phyloP scores from a whole-genome alignment of 2,113 vertebrate species.

The Limanda limanda region DNA sequence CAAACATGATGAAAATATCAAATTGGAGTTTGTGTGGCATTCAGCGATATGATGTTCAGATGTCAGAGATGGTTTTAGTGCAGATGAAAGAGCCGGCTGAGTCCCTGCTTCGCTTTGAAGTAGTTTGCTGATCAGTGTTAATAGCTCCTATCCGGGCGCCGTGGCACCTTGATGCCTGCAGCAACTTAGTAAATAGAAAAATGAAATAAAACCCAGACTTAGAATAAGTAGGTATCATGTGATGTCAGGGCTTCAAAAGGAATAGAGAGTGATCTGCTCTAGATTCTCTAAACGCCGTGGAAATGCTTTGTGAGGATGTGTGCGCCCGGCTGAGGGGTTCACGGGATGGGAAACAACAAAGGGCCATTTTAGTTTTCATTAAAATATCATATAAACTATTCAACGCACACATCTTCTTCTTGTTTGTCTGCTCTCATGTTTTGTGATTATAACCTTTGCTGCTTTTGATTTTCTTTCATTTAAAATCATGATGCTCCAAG shows the following conservation, averaged over 20 bases:
- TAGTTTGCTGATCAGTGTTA: conserved; percentile 16
- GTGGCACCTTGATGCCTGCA: not conserved
- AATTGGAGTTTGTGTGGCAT: conserved; percentile 2
- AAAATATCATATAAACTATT: too few relatives aligned
- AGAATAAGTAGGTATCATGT: not conserved
- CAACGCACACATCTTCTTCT: too few relatives aligned
- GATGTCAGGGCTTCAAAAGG: not conserved
- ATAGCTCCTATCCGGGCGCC: not conserved
- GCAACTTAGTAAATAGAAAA: not conserved
- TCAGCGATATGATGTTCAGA: conserved; percentile 16
- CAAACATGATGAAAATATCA: conserved; percentile 12
- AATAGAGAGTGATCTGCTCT: not conserved
- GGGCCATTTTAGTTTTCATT: too few relatives aligned
- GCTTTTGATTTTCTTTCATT: too few relatives aligned
- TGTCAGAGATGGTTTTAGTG: conserved; percentile 21
- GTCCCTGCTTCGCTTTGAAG: conserved; percentile 40
- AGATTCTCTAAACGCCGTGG: not conserved
- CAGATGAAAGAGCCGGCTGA: conserved; percentile 23
- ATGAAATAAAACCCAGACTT: not conserved
- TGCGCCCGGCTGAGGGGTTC: not conserved
- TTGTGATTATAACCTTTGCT: too few relatives aligned
- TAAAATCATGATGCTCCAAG: too few relatives aligned
- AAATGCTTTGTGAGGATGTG: not conserved
- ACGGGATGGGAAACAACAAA: too few relatives aligned
- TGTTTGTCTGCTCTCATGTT: too few relatives aligned